Evolutionary conservation across 2,888 invertebrate genomes (phyloP).

Genomic region (Drosophila siamana): DNA sequence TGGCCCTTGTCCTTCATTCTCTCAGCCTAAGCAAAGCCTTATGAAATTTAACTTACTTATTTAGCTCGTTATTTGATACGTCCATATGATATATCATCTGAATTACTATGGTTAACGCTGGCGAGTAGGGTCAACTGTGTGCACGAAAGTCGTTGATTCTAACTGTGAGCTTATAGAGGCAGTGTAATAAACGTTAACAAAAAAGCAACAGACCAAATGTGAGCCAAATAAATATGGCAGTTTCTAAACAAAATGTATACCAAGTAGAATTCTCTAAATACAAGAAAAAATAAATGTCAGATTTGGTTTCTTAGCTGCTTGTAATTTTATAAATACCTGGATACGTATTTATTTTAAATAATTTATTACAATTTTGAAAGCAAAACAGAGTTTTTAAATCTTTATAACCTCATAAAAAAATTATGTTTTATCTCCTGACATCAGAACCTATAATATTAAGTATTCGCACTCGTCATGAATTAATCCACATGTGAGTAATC

Average conservation of each 20-base stretch:
- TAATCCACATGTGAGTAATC: not conserved
- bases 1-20: conserved; percentile 11
- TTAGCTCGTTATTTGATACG: conserved; percentile 29
- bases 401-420: no score
- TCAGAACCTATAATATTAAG: not conserved
- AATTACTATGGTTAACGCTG: not conserved
- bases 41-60: conserved; percentile 35
- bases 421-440: no score
- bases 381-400: no score
- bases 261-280: no score
- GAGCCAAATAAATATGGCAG: no score
- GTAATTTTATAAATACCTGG: no score
- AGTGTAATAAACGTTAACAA: not conserved
- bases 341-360: no score
- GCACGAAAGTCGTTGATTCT: not conserved
- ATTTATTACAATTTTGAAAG: no score
- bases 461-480: not conserved
- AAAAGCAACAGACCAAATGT: not conserved
- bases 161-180: not conserved
- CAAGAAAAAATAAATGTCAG: no score
- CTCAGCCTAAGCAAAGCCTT: conserved; percentile 6
- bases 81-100: conserved; percentile 16
- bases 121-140: not conserved
- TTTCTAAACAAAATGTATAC: no score
- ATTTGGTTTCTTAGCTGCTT: no score